Evolutionary conservation across 2,888 invertebrate species (phyloP), one percentile per base, ranked within the genome.

Genomic region (Trachelus stipa): DNA sequence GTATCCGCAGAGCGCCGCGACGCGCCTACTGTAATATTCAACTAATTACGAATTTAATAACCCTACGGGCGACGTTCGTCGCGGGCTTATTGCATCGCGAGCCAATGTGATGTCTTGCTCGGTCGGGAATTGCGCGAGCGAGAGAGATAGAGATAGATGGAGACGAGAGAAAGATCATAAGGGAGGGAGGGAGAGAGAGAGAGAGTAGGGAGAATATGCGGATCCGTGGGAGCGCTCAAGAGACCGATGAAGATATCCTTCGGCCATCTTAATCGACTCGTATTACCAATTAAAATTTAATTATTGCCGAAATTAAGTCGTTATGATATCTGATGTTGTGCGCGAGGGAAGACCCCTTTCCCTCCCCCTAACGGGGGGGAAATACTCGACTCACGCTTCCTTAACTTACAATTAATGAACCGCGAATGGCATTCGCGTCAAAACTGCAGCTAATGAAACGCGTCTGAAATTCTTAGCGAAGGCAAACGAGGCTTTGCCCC

Each of bases 11-110:
- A 33, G n/a, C 56, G 34, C 69, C 56, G 80, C 82, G 85, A 83
- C 82, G 85, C 40, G 40, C 84, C 81, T 79, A 78, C 80, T 85
- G 86, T 88, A 88, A 89, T 90, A 89, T 88, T 90, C 90, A 84
- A 87, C 88, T 90, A 90, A 90, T 90, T 90, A 88, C 88, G 86
- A 89, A 90, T 89, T 90, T 90, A 90, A 89, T 90, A 90, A 88
- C 88, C 86, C 84, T 76, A 40, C 69, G 69, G 75, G 75, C 79
- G 79, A 81, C 78, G 78, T 85, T 86, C 86, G 87, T 85, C 83
- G 85, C 83, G 81, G 86, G 86, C 40, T 87, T 89, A 89, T 88
- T 87, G 85, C 88, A 78, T 81, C 79, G 79, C 80, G 82, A 40
- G 81, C 84, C 69, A 15, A 69, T 11, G 69, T 30, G 40, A 40